Evolutionary conservation across 2,888 invertebrate genomes (phyloP).

Genomic region (Harpalus rubripes): DNA sequence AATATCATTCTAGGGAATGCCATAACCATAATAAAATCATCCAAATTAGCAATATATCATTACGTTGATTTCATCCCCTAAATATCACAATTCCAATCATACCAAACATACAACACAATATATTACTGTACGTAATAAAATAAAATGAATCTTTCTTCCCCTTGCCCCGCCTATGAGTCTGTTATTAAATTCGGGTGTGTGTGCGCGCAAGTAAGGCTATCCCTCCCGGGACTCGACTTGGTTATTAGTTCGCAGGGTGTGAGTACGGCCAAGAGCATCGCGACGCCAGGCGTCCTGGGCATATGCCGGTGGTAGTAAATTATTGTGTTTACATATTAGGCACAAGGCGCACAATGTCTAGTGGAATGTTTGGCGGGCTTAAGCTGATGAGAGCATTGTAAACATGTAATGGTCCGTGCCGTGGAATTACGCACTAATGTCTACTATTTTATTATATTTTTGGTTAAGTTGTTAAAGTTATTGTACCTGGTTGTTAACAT

Average conservation of each 20-base stretch:
- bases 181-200: constrained; percentile 55
- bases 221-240: constrained; percentile 42
- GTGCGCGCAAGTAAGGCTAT: constrained; percentile 24
- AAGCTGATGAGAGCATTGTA: constrained; percentile 64
- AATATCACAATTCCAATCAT: constrained; percentile 23
- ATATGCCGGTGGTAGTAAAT: constrained; percentile 53
- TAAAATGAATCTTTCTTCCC: background rate
- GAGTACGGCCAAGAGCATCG: constrained; percentile 21
- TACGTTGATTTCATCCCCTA: background rate
- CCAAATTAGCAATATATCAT: background rate
- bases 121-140: constrained; percentile 29
- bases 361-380: constrained; percentile 55
- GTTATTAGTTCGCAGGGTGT: constrained; percentile 63
- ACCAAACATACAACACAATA: background rate
- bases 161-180: background rate
- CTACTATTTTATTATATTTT: background rate
- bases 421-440: constrained; percentile 47
- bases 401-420: constrained; percentile 61
- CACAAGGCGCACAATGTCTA: constrained; percentile 38
- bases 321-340: constrained; percentile 66
- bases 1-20: background rate
- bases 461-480: background rate
- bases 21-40: background rate
- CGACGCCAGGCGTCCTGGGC: constrained; percentile 24
- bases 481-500: background rate